A percentile compares a stretch with the other conserved stretches of the same genome.
Conservation (phyloP, 2,113 vertebrate species). For the Thunnus thynnus region DNA sequence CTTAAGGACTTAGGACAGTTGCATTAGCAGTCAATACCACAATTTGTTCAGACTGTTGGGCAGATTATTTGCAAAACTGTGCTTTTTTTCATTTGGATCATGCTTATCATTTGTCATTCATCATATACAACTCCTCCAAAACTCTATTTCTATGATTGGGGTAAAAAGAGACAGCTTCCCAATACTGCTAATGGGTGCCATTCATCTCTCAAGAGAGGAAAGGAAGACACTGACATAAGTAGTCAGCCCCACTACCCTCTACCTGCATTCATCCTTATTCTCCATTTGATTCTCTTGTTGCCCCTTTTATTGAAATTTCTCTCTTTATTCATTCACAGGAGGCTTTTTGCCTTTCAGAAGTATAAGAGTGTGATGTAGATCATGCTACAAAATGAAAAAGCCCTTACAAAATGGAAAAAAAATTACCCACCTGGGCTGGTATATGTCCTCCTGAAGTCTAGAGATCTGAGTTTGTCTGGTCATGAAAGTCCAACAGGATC, state of each 20-base stretch:
- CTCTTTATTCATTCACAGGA: constrained; percentile 21
- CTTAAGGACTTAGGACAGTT: constrained; percentile 1
- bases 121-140: constrained; percentile 48
- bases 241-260: constrained; percentile 19
- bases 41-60: constrained; percentile 15
- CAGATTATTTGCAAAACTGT: constrained; percentile 41
- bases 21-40: constrained; percentile 10
- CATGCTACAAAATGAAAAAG: constrained; percentile 7
- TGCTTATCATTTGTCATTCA: constrained; percentile 43
- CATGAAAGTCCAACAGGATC: not conserved
- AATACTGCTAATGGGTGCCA: constrained; percentile 65
- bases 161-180: constrained; percentile 55
- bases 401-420: not conserved
- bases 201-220: constrained; percentile 62
- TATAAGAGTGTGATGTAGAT: constrained; percentile 1
- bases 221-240: constrained; percentile 33
- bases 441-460: not conserved
- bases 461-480: not conserved
- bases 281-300: constrained; percentile 19
- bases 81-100: constrained; percentile 1
- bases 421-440: too few species aligned
- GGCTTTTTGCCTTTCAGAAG: not conserved
- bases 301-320: not conserved
- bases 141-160: constrained; percentile 50
- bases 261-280: constrained; percentile 38